Evolutionary conservation across 2,888 invertebrate species (phyloP), one percentile per base, ranked within the genome.

Genomic region (Cheilosia vulpina): DNA sequence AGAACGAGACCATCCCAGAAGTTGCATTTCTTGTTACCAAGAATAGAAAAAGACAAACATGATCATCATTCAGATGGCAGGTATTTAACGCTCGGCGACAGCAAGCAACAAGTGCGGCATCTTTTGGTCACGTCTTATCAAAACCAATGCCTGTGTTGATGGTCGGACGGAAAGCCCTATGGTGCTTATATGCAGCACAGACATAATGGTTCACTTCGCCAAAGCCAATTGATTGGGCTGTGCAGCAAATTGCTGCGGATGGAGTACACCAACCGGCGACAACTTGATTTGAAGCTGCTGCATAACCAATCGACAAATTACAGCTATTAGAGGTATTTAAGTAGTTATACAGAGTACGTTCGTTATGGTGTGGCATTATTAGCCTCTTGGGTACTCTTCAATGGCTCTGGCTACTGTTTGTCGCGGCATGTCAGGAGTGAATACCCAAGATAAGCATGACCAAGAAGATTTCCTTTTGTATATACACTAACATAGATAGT

Each of bases 251-350:
- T 83, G 57, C 68, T 63, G 50, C 5, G 6, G n/a, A n/a, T 65
- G 62, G 21, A 34, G 60, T 24, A 45, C 43, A 27, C 58, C 69
- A 38, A 75, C 65, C 80, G 76, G 80, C 84, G 84, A 85, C 84
- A 85, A 80, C 76, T 85, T 85, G 80, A 85, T 85, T 85, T 80
- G 66, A 85, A 80, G 71, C 66, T 76, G 62, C 76, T 71, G 80
- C 84, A 80, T 85, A 80, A 53, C 69, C 65, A 84, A 75, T 84
- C 79, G 75, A 80, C 76, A 76, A 71, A 85, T 85, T 80, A 76
- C 71, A 21, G 66, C 84, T 85, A 85, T 76, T 85, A 76, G 66
- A 65, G 60, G 55, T 65, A 62, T 75, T 72, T 75, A 78, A 68
- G 68, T 58, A 62, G 68, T 65, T 69, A 27, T 58, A 53, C 50